These are phyloP conservation scores for Tyto alba DNA, from an alignment of 2,113 vertebrate genomes.

Conservation along the genomic window DNA sequence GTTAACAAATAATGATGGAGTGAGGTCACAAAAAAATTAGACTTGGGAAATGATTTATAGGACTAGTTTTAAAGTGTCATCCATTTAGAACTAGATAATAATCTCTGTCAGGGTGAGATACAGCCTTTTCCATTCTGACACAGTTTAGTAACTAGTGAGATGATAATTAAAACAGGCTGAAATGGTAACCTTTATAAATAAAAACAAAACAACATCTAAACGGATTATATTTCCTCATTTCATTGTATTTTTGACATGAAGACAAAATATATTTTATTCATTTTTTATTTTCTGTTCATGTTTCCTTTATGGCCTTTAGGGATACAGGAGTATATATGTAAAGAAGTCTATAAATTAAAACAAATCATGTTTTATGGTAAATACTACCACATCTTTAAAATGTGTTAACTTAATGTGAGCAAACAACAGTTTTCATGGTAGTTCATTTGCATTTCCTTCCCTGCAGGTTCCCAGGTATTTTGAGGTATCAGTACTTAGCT, in stretches of 20 bases:
- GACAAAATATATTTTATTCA: constrained; percentile 47
- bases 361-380: constrained; percentile 35
- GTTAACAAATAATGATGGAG: neutral
- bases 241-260: constrained; percentile 66
- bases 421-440: constrained; percentile 10
- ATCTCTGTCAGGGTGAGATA: neutral
- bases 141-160: constrained; percentile 25
- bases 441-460: constrained; percentile 11
- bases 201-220: constrained; percentile 27
- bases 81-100: neutral
- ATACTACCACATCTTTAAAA: constrained; percentile 14
- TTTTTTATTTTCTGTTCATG: constrained; percentile 47
- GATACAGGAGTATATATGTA: constrained; percentile 9
- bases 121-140: neutral
- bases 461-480: neutral
- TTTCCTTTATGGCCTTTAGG: constrained; percentile 45
- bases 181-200: constrained; percentile 64
- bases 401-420: constrained; percentile 18
- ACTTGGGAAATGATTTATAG: neutral
- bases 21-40: neutral
- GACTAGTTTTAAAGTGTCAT: neutral
- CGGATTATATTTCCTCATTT: constrained; percentile 58
- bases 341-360: constrained; percentile 64
- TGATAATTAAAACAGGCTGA: constrained; percentile 58
- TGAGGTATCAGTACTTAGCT: neutral